Conservation (phyloP, 2,797 vertebrate genomes). For the Enteromius afrohamiltoni region DNA sequence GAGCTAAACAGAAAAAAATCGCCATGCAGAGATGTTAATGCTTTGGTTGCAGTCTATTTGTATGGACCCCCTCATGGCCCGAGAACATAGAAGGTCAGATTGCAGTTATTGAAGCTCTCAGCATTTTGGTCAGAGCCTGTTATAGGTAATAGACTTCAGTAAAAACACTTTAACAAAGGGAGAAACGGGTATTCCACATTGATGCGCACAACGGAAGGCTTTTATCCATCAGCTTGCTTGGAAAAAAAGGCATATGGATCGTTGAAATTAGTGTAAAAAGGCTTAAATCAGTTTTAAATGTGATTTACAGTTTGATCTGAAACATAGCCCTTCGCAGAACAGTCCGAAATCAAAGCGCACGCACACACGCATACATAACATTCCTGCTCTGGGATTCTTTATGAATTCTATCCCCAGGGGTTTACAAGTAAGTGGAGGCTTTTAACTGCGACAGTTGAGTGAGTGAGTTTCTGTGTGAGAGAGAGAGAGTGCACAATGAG, state of each 20-base stretch:
- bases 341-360: constrained; percentile 13
- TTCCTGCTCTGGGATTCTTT: constrained; percentile 35
- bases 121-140: constrained; percentile 20
- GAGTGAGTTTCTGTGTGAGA: constrained; percentile 61
- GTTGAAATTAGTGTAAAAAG: constrained; percentile 40
- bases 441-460: constrained; percentile 59
- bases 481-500: constrained; percentile 47
- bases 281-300: constrained; percentile 48
- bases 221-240: constrained; percentile 10
- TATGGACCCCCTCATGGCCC: neutral
- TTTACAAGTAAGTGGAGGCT: constrained; percentile 50
- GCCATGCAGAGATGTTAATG: neutral
- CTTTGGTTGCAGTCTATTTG: constrained; percentile 29
- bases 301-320: constrained; percentile 41
- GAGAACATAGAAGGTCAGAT: constrained; percentile 39
- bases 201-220: neutral
- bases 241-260: constrained; percentile 12
- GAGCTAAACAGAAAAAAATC: constrained; percentile 11
- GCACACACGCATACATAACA: constrained; percentile 14
- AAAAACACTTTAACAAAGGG: constrained; percentile 36
- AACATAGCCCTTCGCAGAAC: constrained; percentile 30
- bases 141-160: constrained; percentile 44
- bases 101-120: constrained; percentile 45
- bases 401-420: constrained; percentile 50
- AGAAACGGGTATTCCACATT: neutral